These are phyloP conservation scores for Subacronicta megacephala DNA, from an alignment of 2,888 invertebrate species.

Conservation along the genomic window DNA sequence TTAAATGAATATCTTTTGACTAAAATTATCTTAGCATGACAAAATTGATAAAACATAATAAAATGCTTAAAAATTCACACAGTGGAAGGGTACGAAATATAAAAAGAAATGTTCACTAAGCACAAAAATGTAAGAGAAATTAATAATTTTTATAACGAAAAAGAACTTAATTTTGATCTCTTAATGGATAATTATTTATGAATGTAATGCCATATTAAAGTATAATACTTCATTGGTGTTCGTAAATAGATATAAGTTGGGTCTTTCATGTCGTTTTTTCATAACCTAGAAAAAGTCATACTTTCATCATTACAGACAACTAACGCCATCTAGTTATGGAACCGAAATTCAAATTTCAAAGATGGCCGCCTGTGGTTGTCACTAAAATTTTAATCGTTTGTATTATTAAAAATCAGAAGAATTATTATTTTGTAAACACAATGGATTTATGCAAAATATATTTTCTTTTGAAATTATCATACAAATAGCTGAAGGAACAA, in stretches of 20 bases:
- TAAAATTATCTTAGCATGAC: no score
- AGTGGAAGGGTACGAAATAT: neutral
- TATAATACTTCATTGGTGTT: slow-evolving; percentile 80
- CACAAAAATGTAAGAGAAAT: slow-evolving; percentile 52
- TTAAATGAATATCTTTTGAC: no score
- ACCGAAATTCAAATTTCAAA: slow-evolving; percentile 17
- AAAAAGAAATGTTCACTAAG: slow-evolving; percentile 40
- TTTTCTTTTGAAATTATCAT: slow-evolving; percentile 8
- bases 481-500: neutral
- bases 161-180: slow-evolving; percentile 83
- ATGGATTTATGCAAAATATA: slow-evolving; percentile 3
- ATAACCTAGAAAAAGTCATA: neutral
- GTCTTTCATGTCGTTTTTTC: slow-evolving; percentile 41
- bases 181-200: slow-evolving; percentile 85
- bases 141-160: slow-evolving; percentile 57
- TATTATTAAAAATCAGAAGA: neutral
- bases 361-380: slow-evolving; percentile 27
- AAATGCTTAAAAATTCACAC: no score
- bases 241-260: slow-evolving; percentile 55
- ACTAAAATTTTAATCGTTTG: neutral
- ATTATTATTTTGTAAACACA: neutral
- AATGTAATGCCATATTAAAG: slow-evolving; percentile 88
- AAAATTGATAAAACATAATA: no score
- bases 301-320: neutral
- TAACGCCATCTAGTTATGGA: slow-evolving; percentile 44